A percentile compares a stretch with the other conserved stretches of the same genome.
Evolutionary conservation across 2,888 invertebrate species (phyloP).

Genomic region (Cerastis leucographa): DNA sequence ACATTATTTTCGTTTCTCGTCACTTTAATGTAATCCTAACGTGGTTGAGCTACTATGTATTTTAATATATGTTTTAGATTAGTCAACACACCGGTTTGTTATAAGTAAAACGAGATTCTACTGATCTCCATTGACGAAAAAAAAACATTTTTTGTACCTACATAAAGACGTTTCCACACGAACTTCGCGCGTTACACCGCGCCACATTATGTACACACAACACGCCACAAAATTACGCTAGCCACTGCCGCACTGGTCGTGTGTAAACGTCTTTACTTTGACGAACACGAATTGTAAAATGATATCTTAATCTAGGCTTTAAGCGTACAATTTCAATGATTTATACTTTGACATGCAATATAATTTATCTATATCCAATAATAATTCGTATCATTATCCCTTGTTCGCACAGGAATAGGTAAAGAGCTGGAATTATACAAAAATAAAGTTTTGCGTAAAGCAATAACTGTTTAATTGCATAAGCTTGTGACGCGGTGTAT

Average conservation of each 20-base stretch:
- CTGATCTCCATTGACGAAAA: conserved; percentile 69
- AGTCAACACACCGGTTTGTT: conserved; percentile 69
- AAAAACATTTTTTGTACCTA: conserved; percentile 66
- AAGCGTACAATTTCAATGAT: conserved; percentile 74
- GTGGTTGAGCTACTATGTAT: conserved; percentile 79
- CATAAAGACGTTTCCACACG: conserved; percentile 63
- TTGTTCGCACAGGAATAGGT: conserved; percentile 37
- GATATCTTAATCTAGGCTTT: conserved; percentile 67
- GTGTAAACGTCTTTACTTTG: conserved; percentile 63
- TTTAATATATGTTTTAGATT: conserved; percentile 74
- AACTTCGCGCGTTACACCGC: conserved; percentile 36
- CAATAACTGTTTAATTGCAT: conserved; percentile 2
- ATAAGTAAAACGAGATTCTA: conserved; percentile 69
- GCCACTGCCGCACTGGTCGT: conserved; percentile 51
- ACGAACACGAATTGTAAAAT: conserved; percentile 67
- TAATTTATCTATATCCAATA: conserved; percentile 71
- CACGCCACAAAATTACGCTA: conserved; percentile 34
- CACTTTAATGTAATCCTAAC: conserved; percentile 75
- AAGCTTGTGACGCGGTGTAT: conserved; percentile 10
- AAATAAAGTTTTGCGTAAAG: neutral
- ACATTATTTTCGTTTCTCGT: conserved; percentile 72
- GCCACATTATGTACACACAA: conserved; percentile 40
- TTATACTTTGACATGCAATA: conserved; percentile 81
- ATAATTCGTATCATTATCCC: conserved; percentile 72
- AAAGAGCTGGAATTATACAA: conserved; percentile 49